phyloP scores from a whole-genome alignment of 2,113 vertebrate species.

The Dendropsophus ebraccatus region DNA sequence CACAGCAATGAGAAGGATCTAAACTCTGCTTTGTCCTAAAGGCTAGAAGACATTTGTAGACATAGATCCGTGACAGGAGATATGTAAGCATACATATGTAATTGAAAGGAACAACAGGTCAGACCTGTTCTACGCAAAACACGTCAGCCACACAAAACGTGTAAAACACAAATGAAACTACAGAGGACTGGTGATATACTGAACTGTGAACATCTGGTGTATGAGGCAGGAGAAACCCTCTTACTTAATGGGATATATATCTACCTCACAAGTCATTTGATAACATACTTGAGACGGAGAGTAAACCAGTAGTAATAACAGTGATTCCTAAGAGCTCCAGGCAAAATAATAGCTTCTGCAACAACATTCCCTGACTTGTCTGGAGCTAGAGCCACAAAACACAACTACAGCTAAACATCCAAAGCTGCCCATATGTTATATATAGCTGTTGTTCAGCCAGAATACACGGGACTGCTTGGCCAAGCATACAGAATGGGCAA shows the following conservation, averaged over 20 bases:
- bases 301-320: constrained; percentile 11
- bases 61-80: not conserved
- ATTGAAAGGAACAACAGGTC: constrained; percentile 13
- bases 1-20: not conserved
- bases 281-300: not conserved
- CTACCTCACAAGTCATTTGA: not conserved
- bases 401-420: not conserved
- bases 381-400: not conserved
- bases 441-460: no score
- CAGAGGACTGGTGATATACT: not conserved
- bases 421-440: no score
- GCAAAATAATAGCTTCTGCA: not conserved
- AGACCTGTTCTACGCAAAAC: constrained; percentile 48
- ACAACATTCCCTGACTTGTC: not conserved
- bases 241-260: not conserved
- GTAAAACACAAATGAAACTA: not conserved
- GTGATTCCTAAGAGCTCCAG: not conserved
- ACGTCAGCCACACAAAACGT: not conserved
- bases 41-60: not conserved
- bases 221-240: not conserved
- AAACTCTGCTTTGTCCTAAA: constrained; percentile 3
- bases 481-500: no score
- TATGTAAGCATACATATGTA: not conserved
- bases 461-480: no score
- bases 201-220: not conserved